Base-by-base conservation (phyloP, 2,888 invertebrate species). In the Furcula furcula region DNA sequence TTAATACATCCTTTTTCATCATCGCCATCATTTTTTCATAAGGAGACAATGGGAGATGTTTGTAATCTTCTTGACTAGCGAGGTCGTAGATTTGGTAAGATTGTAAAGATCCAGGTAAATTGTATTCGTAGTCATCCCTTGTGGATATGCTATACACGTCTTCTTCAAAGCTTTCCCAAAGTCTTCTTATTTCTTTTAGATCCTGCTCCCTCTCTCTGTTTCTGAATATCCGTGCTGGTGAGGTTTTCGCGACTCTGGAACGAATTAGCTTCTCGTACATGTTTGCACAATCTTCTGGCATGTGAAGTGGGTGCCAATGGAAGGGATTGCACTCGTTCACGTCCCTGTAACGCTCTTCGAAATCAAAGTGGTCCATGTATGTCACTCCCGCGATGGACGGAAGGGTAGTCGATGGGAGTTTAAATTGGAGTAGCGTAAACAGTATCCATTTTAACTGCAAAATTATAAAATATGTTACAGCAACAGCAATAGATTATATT, bases 291-390 rank as follows among this genome's bases (percentile, higher is more conserved):
- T 76, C 47, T 16, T 73, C 71, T 0, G 86, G 85, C 27, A 86
- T 45, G 56, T 84, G 85, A 6, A 87, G 50, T 0, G 86, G 87
- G 39, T 86, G 77, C 78, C 79, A 86, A 46, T 82, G 69, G 21
- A 79, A 58, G 1, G 86, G 85, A 40, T 86, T 75, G 37, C 86
- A 86, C 55, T 84, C 81, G 30, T 77, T 55, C 4, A 69, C 50
- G 22, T 83, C 55, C 36, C 65, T 62, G 42, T 80, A 84, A 35
- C 80, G 62, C 20, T 75, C 57, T 36, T 77, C 76, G 22, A 85
- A 81, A 43, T 81, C 75, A 26, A 79, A 78, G 32, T 82, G 19
- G 13, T 86, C 86, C 68, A 56, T 76, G 46, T 84, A 86, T 0
- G 87, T 82, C 11, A 85, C 62, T 3, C 87, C 87, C 0, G 73